Conservation (phyloP, 2,797 vertebrate genomes). For the Cynopterus sphinx region DNA sequence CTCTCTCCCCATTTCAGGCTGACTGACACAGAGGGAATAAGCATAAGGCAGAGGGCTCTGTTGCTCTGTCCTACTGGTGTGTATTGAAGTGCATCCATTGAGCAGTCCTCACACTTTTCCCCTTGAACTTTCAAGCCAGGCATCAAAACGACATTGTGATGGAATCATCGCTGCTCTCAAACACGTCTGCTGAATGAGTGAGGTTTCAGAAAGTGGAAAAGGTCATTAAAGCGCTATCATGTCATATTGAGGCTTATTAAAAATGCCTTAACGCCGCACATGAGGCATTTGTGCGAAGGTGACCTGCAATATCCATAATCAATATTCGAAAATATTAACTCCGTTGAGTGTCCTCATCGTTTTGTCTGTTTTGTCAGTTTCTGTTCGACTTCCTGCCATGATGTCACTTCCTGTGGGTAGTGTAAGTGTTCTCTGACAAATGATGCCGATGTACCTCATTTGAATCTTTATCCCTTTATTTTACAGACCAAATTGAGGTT, state of each 20-base stretch:
- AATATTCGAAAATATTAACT: neutral
- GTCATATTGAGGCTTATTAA: neutral
- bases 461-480: neutral
- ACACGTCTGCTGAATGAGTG: neutral
- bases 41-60: neutral
- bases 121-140: neutral
- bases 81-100: neutral
- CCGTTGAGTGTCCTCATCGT: neutral
- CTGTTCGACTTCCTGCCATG: neutral
- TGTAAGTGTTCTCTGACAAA: neutral
- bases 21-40: neutral
- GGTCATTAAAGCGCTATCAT: neutral
- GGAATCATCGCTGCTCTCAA: neutral
- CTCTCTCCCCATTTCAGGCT: neutral
- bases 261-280: neutral
- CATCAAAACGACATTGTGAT: neutral
- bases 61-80: neutral
- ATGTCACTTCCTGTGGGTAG: neutral
- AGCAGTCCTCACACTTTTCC: neutral
- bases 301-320: neutral
- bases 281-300: neutral
- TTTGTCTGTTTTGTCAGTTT: neutral
- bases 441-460: neutral
- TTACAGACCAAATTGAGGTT: neutral
- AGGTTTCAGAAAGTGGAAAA: neutral